These are phyloP conservation scores for Cetoscarus ocellatus DNA, from an alignment of 2,797 vertebrate species.

Conservation along the genomic window DNA sequence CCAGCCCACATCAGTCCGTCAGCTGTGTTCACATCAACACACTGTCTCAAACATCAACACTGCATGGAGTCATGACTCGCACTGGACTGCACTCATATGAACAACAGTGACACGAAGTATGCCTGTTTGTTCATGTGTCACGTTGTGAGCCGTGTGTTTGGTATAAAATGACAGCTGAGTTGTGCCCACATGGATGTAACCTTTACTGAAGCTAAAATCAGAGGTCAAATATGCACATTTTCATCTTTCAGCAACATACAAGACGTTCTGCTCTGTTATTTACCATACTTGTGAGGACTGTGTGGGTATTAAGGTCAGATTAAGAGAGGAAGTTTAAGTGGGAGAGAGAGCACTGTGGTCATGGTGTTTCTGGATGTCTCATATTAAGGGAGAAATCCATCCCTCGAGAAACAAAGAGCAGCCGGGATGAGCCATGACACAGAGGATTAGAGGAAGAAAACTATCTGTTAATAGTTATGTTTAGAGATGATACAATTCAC, in stretches of 20 bases:
- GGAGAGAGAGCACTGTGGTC: slow-evolving; percentile 11
- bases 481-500: too few species aligned
- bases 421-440: slow-evolving; percentile 27
- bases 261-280: neutral
- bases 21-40: slow-evolving; percentile 17
- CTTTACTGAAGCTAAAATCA: neutral
- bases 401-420: slow-evolving; percentile 7
- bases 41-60: slow-evolving; percentile 2
- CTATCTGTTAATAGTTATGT: too few species aligned
- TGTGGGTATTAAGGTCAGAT: neutral
- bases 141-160: neutral
- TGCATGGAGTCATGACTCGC: slow-evolving; percentile 1
- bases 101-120: neutral
- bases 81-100: neutral
- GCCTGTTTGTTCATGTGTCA: slow-evolving; percentile 2
- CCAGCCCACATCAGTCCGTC: neutral
- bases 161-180: slow-evolving; percentile 1
- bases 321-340: neutral
- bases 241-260: slow-evolving; percentile 14
- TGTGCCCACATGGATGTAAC: slow-evolving; percentile 5
- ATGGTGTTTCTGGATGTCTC: slow-evolving; percentile 12
- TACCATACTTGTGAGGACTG: slow-evolving; percentile 7
- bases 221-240: neutral
- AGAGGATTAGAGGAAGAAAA: slow-evolving; percentile 16
- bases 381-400: slow-evolving; percentile 22